Percentiles rank a stretch among this genome's conserved stretches.
These are phyloP conservation scores for Chionomys nivalis DNA, from an alignment of 2,113 vertebrate species.

Conservation along the genomic window DNA sequence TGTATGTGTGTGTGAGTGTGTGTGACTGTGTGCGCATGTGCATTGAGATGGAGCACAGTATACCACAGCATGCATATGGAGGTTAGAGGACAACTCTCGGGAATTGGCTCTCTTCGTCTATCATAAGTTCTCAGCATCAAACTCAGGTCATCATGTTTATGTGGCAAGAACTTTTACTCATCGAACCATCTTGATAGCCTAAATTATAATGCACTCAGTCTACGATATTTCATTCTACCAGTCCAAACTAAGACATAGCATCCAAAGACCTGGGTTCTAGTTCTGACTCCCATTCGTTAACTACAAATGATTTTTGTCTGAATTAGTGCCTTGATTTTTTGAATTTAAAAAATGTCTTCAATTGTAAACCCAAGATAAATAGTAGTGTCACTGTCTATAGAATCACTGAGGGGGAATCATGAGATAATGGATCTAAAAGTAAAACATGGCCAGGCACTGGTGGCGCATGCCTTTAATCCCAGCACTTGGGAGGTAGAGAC, in stretches of 20 bases:
- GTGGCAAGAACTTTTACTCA: neutral
- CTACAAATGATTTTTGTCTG: neutral
- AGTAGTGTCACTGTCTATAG: neutral
- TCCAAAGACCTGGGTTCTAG: constrained; percentile 18
- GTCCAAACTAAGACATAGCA: neutral
- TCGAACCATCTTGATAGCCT: neutral
- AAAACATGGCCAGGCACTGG: neutral
- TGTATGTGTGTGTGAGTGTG: neutral
- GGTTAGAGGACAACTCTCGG: neutral
- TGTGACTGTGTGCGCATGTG: neutral
- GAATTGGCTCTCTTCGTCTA: neutral
- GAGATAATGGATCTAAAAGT: neutral
- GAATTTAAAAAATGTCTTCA: constrained; percentile 28
- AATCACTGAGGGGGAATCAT: neutral
- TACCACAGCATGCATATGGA: neutral
- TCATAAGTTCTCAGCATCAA: neutral
- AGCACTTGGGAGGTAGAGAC: too few species aligned
- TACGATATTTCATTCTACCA: neutral
- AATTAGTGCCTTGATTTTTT: constrained; percentile 39
- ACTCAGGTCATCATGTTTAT: neutral
- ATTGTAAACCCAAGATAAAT: constrained; percentile 34
- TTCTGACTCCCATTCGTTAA: constrained; percentile 17
- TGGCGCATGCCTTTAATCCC: too few species aligned
- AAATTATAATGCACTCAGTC: neutral
- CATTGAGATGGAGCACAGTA: neutral